Percentiles rank a stretch among this genome's conserved stretches.
Evolutionary conservation across 2,797 vertebrate species (phyloP).

Genomic region (Pelobates cultripes): DNA sequence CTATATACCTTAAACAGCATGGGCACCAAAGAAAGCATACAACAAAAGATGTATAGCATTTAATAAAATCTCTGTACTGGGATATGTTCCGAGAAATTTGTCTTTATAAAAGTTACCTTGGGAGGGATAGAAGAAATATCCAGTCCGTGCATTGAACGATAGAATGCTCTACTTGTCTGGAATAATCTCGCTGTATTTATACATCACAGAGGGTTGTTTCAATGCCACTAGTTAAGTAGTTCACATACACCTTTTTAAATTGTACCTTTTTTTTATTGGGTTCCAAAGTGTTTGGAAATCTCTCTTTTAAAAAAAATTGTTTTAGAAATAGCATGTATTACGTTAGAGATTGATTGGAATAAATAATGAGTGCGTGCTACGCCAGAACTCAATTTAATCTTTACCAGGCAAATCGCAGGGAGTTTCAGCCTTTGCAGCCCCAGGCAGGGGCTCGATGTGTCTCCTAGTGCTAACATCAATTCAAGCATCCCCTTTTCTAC

Average conservation of each 20-base stretch:
- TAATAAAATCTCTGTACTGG: conserved; percentile 34
- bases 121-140: conserved; percentile 37
- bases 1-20: conserved; percentile 43
- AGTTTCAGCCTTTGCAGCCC: conserved; percentile 31
- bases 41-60: conserved; percentile 45
- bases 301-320: background rate
- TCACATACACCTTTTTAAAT: conserved; percentile 7
- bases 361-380: conserved; percentile 17
- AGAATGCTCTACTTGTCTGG: conserved; percentile 29
- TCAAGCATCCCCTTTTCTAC: conserved; percentile 48
- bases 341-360: conserved; percentile 20
- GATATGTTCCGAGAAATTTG: conserved; percentile 35
- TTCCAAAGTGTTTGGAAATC: background rate
- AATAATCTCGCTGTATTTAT: conserved; percentile 13
- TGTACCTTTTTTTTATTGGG: background rate
- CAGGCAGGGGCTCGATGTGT: conserved; percentile 35
- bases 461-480: conserved; percentile 44
- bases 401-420: conserved; percentile 28
- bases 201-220: conserved; percentile 7
- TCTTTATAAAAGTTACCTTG: conserved; percentile 43
- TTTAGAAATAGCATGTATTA: background rate
- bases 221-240: conserved; percentile 12
- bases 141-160: conserved; percentile 20
- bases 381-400: background rate
- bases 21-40: conserved; percentile 33